Evolutionary conservation across 1,140 invertebrate species (phyloP).

Genomic region (Trichomalopsis sarcophagae): DNA sequence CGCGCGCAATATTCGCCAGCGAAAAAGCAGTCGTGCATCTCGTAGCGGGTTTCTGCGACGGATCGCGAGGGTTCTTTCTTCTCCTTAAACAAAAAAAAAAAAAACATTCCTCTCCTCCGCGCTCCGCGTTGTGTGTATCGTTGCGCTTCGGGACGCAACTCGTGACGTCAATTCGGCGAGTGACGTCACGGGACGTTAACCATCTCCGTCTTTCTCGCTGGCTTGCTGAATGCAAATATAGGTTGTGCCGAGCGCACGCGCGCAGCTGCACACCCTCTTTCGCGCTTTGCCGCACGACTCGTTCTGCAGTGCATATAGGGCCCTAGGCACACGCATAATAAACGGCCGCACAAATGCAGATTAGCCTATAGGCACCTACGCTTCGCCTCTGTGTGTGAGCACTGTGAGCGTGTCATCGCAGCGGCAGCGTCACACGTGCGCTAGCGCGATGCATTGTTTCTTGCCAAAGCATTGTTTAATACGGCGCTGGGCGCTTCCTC

Average conservation of each 20-base stretch:
- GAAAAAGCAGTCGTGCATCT: not conserved
- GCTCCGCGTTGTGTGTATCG: no score
- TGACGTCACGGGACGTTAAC: not conserved
- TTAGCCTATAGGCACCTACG: not conserved
- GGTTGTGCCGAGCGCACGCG: not conserved
- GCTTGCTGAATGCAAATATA: not conserved
- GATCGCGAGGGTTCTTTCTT: not conserved
- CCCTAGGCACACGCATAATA: not conserved
- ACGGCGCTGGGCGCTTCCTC: not conserved
- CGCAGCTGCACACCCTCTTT: no score
- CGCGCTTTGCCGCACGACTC: no score
- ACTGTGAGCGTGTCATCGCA: not conserved
- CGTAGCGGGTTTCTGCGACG: not conserved
- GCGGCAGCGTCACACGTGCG: no score
- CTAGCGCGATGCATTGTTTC: not conserved
- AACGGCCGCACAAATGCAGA: not conserved
- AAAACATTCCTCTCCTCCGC: no score
- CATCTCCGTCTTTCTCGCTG: not conserved
- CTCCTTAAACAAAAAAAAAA: not conserved
- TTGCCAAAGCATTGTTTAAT: constrained; percentile 14
- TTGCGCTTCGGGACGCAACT: not conserved
- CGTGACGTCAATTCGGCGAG: not conserved
- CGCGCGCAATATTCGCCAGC: not conserved
- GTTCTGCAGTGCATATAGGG: no score
- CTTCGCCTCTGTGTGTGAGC: not conserved